These are phyloP conservation scores for Entomyzon cyanotis DNA, from an alignment of 2,113 vertebrate species.

Conservation along the genomic window DNA sequence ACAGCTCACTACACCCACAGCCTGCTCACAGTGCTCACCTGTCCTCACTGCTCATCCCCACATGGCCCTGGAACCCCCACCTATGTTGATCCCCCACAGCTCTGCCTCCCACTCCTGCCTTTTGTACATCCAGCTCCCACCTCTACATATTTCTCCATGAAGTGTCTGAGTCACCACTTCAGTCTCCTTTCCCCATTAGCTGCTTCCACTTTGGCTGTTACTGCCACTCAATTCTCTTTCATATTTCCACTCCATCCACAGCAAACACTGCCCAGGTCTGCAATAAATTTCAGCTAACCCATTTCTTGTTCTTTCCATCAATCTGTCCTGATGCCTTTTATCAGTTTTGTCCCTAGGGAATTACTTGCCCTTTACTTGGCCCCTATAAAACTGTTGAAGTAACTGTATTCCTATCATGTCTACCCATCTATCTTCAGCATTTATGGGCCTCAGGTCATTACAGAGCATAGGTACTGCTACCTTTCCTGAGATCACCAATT, in stretches of 20 bases:
- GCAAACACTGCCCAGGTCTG: not conserved
- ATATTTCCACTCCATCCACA: constrained; percentile 29
- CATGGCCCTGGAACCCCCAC: not conserved
- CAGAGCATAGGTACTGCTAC: not conserved
- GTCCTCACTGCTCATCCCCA: not conserved
- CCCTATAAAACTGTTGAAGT: constrained; percentile 38
- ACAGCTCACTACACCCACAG: not conserved
- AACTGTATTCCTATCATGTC: constrained; percentile 46
- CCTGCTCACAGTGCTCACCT: not conserved
- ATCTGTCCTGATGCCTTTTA: constrained; percentile 28
- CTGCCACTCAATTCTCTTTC: constrained; percentile 20
- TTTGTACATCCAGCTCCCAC: not conserved
- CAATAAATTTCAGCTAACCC: constrained; percentile 49
- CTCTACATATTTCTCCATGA: not conserved
- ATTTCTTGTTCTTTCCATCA: constrained; percentile 33
- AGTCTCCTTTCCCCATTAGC: not conserved
- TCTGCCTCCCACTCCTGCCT: not conserved
- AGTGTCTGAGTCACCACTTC: not conserved
- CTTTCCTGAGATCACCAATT: constrained; percentile 1
- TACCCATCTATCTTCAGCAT: constrained; percentile 24
- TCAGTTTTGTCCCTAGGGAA: constrained; percentile 30
- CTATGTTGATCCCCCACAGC: too few relatives aligned
- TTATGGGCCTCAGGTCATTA: constrained; percentile 24
- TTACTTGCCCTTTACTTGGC: constrained; percentile 58
- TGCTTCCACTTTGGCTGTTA: not conserved